These are phyloP conservation scores for Platichthys stellatus DNA, from an alignment of 2,113 vertebrate species.

Conservation along the genomic window DNA sequence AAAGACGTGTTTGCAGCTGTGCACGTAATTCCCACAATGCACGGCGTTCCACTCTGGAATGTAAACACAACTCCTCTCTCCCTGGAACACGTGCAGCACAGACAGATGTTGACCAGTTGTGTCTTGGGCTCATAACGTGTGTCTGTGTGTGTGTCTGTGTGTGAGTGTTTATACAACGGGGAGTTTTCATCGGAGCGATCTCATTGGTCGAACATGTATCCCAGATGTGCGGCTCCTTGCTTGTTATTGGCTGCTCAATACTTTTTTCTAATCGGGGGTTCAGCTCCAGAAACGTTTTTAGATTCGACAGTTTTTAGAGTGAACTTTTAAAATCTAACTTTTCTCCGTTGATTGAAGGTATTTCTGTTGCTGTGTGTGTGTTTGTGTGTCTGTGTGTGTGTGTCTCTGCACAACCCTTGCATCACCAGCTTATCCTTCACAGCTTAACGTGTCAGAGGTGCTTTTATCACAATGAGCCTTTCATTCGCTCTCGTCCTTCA, in stretches of 20 bases:
- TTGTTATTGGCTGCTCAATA: too few species aligned
- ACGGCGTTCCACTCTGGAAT: conserved; percentile 23
- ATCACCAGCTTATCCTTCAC: conserved; percentile 25
- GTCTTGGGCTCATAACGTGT: background rate
- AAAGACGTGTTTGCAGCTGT: background rate
- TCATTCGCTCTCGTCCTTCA: conserved; percentile 8
- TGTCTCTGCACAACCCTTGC: background rate
- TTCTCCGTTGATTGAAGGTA: background rate
- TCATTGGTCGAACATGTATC: background rate
- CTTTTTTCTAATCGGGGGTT: too few species aligned
- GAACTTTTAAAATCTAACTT: background rate
- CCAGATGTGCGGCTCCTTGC: background rate
- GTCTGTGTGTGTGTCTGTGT: background rate
- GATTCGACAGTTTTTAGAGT: too few species aligned
- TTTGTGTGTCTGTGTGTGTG: background rate
- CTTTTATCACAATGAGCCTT: conserved; percentile 15
- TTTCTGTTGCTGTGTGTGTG: background rate
- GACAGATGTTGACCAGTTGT: conserved; percentile 56
- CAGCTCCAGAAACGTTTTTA: too few species aligned
- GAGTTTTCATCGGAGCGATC: background rate
- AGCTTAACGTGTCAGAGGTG: conserved; percentile 45
- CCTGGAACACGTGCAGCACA: background rate
- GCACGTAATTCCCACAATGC: conserved; percentile 1
- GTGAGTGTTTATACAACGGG: background rate
- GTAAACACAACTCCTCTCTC: conserved; percentile 16